Evolutionary conservation across 2,797 vertebrate species (phyloP).

Genomic region (Euphonia xanthogaster): DNA sequence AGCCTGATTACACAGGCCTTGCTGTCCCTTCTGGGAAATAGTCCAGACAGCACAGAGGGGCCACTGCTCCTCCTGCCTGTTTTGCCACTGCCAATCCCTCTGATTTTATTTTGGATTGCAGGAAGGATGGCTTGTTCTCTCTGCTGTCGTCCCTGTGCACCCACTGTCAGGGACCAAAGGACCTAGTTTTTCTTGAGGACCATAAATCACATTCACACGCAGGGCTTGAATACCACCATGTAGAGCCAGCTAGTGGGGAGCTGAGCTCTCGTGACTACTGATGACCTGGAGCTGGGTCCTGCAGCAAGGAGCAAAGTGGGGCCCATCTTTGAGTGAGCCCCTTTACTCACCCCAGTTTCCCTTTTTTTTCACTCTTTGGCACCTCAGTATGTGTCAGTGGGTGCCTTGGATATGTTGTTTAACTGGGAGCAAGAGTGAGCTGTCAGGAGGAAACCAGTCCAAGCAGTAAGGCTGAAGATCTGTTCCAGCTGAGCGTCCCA

Average conservation of each 20-base stretch:
- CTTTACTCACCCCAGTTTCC: neutral
- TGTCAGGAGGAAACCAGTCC: neutral
- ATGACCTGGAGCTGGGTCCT: neutral
- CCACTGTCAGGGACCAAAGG: neutral
- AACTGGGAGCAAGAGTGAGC: neutral
- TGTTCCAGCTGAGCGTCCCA: neutral
- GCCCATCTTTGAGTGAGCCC: neutral
- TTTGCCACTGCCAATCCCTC: neutral
- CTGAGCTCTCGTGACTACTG: neutral
- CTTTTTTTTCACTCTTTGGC: neutral
- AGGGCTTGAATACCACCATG: neutral
- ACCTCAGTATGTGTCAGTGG: neutral
- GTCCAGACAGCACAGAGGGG: neutral
- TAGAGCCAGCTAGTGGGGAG: neutral
- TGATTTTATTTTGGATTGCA: neutral
- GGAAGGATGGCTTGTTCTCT: neutral
- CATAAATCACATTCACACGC: neutral
- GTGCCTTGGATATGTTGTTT: neutral
- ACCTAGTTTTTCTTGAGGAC: neutral
- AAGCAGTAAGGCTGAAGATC: neutral
- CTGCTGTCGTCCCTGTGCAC: neutral
- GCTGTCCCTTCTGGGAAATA: conserved; percentile 61
- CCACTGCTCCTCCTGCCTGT: neutral
- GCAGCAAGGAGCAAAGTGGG: neutral
- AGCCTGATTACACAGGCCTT: conserved; percentile 70